Conservation (phyloP, 2,113 vertebrate species). For the Vulpes vulpes region DNA sequence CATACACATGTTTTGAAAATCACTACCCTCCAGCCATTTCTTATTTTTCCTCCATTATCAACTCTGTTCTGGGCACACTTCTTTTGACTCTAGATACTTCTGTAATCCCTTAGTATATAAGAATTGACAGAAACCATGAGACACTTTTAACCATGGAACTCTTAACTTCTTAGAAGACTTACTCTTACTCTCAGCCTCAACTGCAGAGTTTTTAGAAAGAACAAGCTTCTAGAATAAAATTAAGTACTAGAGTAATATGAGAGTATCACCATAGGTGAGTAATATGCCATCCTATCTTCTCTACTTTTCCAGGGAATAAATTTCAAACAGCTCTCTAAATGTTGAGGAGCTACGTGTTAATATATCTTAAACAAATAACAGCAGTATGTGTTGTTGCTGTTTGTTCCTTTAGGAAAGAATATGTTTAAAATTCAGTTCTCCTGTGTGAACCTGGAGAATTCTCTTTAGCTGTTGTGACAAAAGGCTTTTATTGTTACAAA, state of each 20-base stretch:
- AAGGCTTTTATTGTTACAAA: neutral
- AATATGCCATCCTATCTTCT: neutral
- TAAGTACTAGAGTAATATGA: neutral
- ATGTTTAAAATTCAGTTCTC: slow-evolving; percentile 29
- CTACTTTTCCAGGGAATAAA: neutral
- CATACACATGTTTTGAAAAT: neutral
- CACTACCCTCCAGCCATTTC: neutral
- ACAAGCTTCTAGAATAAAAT: neutral
- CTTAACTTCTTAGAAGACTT: neutral
- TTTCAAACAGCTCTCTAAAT: neutral
- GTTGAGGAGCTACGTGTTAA: neutral
- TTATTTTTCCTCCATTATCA: neutral
- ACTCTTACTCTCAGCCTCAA: neutral
- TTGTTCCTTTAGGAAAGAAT: neutral
- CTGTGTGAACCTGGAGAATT: neutral
- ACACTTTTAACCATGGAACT: neutral
- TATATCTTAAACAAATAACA: neutral
- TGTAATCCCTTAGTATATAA: neutral
- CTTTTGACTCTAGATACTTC: neutral
- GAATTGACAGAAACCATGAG: neutral
- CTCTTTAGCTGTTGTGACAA: neutral
- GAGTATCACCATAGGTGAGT: neutral
- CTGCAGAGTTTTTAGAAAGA: neutral
- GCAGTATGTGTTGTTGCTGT: neutral
- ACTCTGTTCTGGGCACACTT: neutral